These are phyloP conservation scores for Venustaconcha ellipsiformis DNA, from an alignment of 1,140 invertebrate species.

Conservation along the genomic window DNA sequence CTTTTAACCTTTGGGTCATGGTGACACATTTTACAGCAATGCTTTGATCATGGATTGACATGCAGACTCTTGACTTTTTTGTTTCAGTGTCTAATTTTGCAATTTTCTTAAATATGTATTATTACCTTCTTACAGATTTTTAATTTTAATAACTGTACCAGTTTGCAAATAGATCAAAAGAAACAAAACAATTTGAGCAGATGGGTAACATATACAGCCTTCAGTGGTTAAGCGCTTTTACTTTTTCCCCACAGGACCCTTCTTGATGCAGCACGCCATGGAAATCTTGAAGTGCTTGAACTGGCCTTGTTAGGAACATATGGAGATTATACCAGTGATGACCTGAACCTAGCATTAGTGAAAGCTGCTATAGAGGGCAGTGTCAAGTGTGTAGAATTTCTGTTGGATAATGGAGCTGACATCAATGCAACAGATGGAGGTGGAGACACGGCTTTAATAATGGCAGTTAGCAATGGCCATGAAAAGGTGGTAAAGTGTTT, in stretches of 20 bases:
- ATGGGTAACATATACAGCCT: too few relatives aligned
- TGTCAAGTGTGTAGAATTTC: slow-evolving; percentile 47
- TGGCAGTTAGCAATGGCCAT: slow-evolving; percentile 78
- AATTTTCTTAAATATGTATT: too few relatives aligned
- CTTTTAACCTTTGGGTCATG: too few relatives aligned
- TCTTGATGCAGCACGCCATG: slow-evolving; percentile 1
- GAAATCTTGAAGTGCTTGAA: slow-evolving; percentile 4
- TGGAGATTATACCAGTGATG: neutral
- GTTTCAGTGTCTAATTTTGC: too few relatives aligned
- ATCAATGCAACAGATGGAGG: slow-evolving; percentile 66
- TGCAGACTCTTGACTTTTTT: too few relatives aligned
- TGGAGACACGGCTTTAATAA: slow-evolving; percentile 67
- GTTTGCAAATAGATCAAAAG: too few relatives aligned
- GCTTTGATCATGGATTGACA: too few relatives aligned
- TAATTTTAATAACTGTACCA: too few relatives aligned
- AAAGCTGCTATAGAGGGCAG: slow-evolving; percentile 20
- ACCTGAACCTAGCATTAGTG: slow-evolving; percentile 7
- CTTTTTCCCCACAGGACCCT: slow-evolving; percentile 5
- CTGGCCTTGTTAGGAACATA: neutral
- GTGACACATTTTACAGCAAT: too few relatives aligned
- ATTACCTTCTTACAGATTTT: too few relatives aligned
- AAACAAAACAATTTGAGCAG: too few relatives aligned
- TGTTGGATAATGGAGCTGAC: slow-evolving; percentile 63
- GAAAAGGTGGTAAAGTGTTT: slow-evolving; percentile 4
- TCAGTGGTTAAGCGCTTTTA: neutral